Conservation (phyloP, 1,140 invertebrate genomes). For the Arctopsyche grandis region DNA sequence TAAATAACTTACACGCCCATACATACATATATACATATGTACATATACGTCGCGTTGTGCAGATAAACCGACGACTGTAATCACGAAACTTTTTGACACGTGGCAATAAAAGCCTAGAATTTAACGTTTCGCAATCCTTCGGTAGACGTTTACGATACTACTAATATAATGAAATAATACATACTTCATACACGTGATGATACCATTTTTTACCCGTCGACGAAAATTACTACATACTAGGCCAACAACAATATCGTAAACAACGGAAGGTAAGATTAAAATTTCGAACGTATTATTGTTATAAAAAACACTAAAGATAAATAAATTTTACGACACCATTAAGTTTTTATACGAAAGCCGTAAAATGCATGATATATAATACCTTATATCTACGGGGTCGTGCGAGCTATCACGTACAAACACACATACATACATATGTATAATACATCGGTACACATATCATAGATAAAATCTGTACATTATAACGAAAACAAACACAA, state of each 20-base stretch:
- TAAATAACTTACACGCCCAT: too few relatives aligned
- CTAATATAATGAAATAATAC: neutral
- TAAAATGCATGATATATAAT: neutral
- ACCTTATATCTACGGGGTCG: too few relatives aligned
- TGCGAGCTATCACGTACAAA: too few relatives aligned
- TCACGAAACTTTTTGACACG: neutral
- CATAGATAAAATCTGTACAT: too few relatives aligned
- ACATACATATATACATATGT: too few relatives aligned
- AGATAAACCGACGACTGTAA: too few relatives aligned
- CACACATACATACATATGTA: too few relatives aligned
- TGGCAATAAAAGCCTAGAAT: conserved; percentile 5
- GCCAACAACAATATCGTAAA: too few relatives aligned
- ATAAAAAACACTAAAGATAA: conserved; percentile 9
- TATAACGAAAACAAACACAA: too few relatives aligned
- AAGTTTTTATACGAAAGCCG: neutral
- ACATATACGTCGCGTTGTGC: too few relatives aligned
- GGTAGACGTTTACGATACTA: neutral
- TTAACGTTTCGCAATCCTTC: conserved; percentile 4
- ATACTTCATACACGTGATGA: conserved; percentile 18
- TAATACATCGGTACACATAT: too few relatives aligned
- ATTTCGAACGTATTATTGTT: neutral
- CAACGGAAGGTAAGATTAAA: neutral
- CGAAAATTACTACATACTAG: too few relatives aligned
- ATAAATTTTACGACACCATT: conserved; percentile 11
- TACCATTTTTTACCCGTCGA: neutral